Percentiles rank a stretch among this genome's conserved stretches.
phyloP scores from a whole-genome alignment of 2,888 invertebrate species.

The Agrilus cyanescens region DNA sequence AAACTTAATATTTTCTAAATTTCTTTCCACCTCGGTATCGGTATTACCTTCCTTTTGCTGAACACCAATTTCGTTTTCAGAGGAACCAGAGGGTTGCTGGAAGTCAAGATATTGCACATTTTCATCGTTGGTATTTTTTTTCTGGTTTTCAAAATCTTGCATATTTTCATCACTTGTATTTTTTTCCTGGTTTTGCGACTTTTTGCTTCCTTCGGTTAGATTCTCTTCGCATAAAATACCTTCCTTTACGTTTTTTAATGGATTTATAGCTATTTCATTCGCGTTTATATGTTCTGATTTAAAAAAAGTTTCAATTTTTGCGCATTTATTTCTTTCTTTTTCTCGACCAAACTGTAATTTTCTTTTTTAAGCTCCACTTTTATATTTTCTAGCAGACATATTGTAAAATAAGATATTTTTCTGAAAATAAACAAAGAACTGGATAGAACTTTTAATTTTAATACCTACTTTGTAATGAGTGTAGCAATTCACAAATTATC shows the following conservation, averaged over 20 bases:
- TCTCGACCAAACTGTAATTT: slow-evolving; percentile 1
- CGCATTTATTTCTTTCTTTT: slow-evolving; percentile 3
- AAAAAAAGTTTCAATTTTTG: slow-evolving; percentile 1
- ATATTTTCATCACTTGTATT: too few species aligned
- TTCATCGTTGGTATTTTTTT: too few species aligned
- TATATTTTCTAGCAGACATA: slow-evolving; percentile 5
- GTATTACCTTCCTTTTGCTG: neutral
- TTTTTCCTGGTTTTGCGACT: too few species aligned
- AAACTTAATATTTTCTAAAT: slow-evolving; percentile 5
- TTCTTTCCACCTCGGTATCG: too few species aligned
- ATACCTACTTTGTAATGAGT: too few species aligned
- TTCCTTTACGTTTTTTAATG: too few species aligned
- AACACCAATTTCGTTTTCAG: slow-evolving; percentile 1
- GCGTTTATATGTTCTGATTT: neutral
- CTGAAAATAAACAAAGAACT: slow-evolving; percentile 3
- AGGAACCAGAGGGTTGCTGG: neutral
- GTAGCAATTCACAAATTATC: too few species aligned
- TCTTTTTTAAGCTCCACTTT: slow-evolving; percentile 2
- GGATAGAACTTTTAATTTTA: neutral
- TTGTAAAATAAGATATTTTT: neutral
- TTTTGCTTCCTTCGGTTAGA: too few species aligned
- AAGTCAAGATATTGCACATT: neutral
- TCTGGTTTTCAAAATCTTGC: too few species aligned
- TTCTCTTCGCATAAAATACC: too few species aligned
- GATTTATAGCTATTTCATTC: too few species aligned